Base-by-base conservation (phyloP, 1,140 invertebrate genomes). In the Pachyrhynchus sulphureomaculatus region DNA sequence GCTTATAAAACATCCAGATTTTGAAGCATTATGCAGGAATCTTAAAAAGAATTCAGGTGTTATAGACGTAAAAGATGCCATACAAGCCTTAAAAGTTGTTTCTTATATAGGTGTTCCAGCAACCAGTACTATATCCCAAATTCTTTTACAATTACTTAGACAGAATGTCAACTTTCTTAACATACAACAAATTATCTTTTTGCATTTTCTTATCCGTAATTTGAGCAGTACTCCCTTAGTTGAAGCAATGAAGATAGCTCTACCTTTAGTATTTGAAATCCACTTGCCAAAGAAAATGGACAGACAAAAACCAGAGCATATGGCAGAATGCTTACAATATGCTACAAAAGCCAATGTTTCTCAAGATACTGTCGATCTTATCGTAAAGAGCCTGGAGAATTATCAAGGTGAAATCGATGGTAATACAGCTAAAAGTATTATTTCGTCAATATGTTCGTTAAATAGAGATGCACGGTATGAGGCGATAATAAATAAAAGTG, bases 211-310 rank as follows among this genome's bases (percentile, higher is more conserved):
- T 21, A 66, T 88, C 1, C 74, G 73, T 9, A 71, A 76, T 42
- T 71, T 77, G 13, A 26, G 75, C 39, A 44, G 24, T 5, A 81
- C 80, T 33, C 82, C 85, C 64, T 72, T 88, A 13, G 76, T 80
- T 0, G 79, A 85, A 45, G 84, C 84, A 2, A 63, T 88, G 4
- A 76, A 78, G 61, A 72, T 82, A 6, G 86, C 86, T 4, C 57
- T 88, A 15, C 84, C 85, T 0, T 68, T 85, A 12, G 81, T 84
- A 1, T 87, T 87, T 70, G 81, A 86, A 70, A 77, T 81, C 3
- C 79, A 84, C 58, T 44, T 87, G 8, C 72, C 78, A 10, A 56
- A 74, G 9, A 80, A 84, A 72, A 58, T 86, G 24, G 80, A 86
- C 55, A 68, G 67, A 10, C 72, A 80, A 15, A 81, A 84, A 66